A percentile compares a stretch with the other conserved stretches of the same genome.
Conservation (phyloP, 2,113 vertebrate genomes). For the Gallinago media region DNA sequence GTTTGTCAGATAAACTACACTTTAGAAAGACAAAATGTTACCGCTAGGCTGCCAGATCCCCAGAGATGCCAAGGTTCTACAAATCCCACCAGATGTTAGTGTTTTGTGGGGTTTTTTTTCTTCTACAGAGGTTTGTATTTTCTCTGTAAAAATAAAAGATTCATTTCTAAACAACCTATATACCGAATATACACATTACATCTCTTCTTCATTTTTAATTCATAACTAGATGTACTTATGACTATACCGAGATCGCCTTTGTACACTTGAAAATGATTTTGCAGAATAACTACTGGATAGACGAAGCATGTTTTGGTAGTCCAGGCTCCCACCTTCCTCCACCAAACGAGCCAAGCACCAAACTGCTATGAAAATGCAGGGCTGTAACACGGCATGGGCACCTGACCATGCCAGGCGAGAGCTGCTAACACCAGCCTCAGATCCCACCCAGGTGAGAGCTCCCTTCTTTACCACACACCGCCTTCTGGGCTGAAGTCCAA, state of each 20-base stretch:
- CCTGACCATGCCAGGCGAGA: not conserved
- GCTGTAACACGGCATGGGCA: fast-evolving
- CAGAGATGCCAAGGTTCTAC: not conserved
- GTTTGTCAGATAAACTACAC: not conserved
- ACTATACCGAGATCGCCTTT: not conserved
- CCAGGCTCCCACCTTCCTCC: not conserved
- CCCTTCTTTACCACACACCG: not conserved
- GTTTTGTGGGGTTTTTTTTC: not conserved
- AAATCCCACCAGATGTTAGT: not conserved
- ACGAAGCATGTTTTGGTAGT: not conserved
- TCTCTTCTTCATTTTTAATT: not conserved
- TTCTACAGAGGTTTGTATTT: not conserved
- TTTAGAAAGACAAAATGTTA: conserved; percentile 20
- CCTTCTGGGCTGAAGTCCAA: not conserved
- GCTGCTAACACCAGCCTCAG: not conserved
- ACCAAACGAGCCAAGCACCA: not conserved
- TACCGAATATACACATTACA: not conserved
- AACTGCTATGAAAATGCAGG: fast-evolving
- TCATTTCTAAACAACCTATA: not conserved
- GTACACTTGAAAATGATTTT: not conserved
- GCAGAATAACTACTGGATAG: not conserved
- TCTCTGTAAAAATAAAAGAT: not conserved
- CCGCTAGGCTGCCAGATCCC: not conserved
- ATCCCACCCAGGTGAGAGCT: fast-evolving
- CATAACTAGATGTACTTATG: not conserved